These are phyloP conservation scores for Cheirogaleus major DNA, from an alignment of 2,797 vertebrate species.

Conservation along the genomic window DNA sequence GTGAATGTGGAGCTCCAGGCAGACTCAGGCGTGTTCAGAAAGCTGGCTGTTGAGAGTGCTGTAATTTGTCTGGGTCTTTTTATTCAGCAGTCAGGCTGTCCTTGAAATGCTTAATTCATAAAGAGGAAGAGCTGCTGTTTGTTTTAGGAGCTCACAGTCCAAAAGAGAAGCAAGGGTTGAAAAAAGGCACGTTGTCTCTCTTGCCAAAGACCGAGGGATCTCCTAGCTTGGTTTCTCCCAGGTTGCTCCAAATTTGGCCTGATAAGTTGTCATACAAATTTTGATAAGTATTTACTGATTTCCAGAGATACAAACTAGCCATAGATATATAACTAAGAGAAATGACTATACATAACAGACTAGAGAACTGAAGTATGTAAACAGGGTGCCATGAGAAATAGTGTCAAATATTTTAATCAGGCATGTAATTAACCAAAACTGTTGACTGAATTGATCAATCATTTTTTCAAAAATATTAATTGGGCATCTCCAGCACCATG, in stretches of 20 bases:
- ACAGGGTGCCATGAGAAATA: background rate
- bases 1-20: background rate
- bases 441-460: background rate
- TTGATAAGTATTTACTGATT: background rate
- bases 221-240: background rate
- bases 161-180: background rate
- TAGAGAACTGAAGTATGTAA: background rate
- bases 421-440: background rate
- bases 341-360: background rate
- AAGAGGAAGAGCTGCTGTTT: conserved; percentile 2
- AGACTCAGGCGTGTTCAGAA: conserved; percentile 56
- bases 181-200: background rate
- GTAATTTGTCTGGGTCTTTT: conserved; percentile 63
- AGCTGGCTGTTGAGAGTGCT: conserved; percentile 26
- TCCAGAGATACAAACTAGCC: background rate
- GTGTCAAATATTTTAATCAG: background rate
- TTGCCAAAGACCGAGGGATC: background rate
- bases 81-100: conserved; percentile 34
- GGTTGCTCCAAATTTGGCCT: background rate
- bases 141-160: background rate
- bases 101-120: conserved; percentile 56
- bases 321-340: background rate
- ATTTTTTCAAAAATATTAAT: background rate
- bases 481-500: background rate
- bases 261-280: background rate